Evolutionary conservation across 2,797 vertebrate species (phyloP).

Genomic region (Galagoides demidoff): DNA sequence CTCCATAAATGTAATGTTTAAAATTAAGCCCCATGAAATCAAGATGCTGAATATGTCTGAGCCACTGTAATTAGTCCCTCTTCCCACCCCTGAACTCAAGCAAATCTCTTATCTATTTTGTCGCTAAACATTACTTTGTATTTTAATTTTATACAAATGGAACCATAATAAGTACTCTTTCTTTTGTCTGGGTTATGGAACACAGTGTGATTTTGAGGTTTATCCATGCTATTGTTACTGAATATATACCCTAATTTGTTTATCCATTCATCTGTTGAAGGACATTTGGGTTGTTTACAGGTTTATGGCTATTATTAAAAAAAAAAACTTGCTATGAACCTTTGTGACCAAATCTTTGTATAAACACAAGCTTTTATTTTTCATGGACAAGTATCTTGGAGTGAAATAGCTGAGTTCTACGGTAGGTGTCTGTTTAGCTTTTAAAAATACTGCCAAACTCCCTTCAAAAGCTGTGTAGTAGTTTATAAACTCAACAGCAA

Average conservation of each 20-base stretch:
- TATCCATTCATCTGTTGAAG: neutral
- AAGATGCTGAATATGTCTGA: neutral
- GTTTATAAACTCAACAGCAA: conserved; percentile 1
- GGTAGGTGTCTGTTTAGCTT: neutral
- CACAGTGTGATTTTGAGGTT: neutral
- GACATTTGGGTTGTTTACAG: neutral
- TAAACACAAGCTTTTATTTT: conserved; percentile 41
- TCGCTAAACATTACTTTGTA: neutral
- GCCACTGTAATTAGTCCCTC: no score
- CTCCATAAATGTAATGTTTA: neutral
- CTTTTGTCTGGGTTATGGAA: neutral
- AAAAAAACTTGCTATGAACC: conserved; percentile 27
- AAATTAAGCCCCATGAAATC: neutral
- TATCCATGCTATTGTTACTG: neutral
- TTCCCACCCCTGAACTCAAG: no score
- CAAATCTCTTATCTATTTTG: neutral
- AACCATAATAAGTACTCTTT: neutral
- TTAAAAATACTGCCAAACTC: neutral
- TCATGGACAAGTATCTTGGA: conserved; percentile 12
- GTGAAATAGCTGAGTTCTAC: neutral
- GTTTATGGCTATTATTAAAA: conserved; percentile 1
- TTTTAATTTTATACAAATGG: neutral
- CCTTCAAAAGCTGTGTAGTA: conserved; percentile 7
- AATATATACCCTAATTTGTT: neutral
- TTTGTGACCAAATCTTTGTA: neutral